A percentile compares a stretch with the other conserved stretches of the same genome.
Evolutionary conservation across 2,113 vertebrate species (phyloP).

Genomic region (Poeciliopsis prolifica): DNA sequence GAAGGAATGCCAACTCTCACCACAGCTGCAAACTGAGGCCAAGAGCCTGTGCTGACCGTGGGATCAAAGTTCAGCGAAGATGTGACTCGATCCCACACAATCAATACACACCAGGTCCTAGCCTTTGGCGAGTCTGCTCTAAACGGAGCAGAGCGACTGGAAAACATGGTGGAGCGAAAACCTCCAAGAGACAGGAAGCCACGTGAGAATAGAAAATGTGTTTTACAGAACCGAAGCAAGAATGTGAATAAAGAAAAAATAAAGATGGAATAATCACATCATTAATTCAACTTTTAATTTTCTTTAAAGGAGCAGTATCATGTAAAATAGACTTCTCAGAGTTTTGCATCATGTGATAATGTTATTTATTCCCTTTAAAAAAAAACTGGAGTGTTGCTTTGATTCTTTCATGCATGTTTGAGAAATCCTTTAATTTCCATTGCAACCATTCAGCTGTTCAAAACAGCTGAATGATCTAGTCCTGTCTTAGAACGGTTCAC

Average conservation of each 20-base stretch:
- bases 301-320: no score
- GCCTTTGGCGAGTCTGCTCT: constrained; percentile 46
- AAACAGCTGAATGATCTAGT: no score
- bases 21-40: constrained; percentile 73
- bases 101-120: constrained; percentile 66
- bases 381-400: no score
- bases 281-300: no score
- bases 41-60: constrained; percentile 49
- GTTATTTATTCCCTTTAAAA: no score
- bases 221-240: background rate
- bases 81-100: constrained; percentile 74
- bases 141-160: constrained; percentile 31
- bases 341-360: no score
- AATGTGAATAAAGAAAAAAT: background rate
- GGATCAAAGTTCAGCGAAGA: constrained; percentile 74
- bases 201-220: background rate
- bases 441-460: no score
- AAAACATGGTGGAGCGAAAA: constrained; percentile 39
- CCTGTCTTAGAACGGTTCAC: no score
- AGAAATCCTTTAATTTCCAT: no score
- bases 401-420: no score
- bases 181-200: constrained; percentile 1
- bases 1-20: constrained; percentile 72
- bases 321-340: no score
- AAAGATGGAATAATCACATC: background rate